Conservation (phyloP, 2,888 invertebrate species). For the Platycnemis pennipes region DNA sequence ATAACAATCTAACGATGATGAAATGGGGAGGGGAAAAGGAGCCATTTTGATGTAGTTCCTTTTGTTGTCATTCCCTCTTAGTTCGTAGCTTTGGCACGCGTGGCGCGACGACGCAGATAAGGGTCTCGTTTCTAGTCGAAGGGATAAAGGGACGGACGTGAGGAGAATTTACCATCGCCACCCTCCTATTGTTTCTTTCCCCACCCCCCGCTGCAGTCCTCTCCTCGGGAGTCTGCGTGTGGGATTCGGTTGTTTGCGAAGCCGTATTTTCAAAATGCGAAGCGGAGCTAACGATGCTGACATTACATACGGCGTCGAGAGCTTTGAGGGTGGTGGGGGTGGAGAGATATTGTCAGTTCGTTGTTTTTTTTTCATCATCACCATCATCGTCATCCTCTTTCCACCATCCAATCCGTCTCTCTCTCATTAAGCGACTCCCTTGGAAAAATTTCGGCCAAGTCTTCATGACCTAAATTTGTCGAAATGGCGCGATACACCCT, state of each 20-base stretch:
- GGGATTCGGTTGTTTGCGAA: background rate
- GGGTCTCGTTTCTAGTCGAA: background rate
- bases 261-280: background rate
- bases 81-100: background rate
- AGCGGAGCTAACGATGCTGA: slow-evolving; percentile 1
- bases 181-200: background rate
- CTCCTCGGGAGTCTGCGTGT: background rate
- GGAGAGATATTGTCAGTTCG: slow-evolving; percentile 25
- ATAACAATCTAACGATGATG: background rate
- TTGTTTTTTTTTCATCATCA: background rate
- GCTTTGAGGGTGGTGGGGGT: background rate
- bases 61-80: background rate
- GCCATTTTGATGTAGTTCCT: background rate
- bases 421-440: background rate
- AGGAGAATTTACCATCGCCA: background rate
- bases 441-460: background rate
- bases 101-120: background rate
- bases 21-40: background rate
- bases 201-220: background rate
- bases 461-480: slow-evolving; percentile 10
- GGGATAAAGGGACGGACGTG: slow-evolving; percentile 5
- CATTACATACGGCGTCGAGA: background rate
- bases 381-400: background rate
- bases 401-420: background rate
- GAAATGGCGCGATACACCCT: background rate